Evolutionary conservation across 2,888 invertebrate species (phyloP), one percentile per base, ranked within the genome.

Genomic region (Mechanitis mazaeus): DNA sequence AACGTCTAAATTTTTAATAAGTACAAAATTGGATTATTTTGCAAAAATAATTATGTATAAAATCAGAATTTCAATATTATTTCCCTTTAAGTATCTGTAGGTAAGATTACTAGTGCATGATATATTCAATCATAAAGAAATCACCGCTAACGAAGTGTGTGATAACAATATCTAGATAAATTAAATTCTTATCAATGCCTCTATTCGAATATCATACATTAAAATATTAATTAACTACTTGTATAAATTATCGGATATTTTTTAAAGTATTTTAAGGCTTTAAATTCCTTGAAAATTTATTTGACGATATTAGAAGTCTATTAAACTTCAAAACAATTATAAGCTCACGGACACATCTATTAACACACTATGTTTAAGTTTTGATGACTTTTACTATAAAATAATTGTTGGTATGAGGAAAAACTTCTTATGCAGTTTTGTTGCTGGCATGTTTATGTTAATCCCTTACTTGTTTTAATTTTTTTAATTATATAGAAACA

Each of bases 121-220:
- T 72, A 70, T 70, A 64, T 66, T 46, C 65, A 70, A 73, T 73
- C 74, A 74, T 76, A 74, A 72, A 71, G 74, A 78, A 83, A 81
- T 84, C 81, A 81, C 76, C 71, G 78, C 79, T 67, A 66, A 67
- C 65, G 68, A 69, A 71, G 68, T 60, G 67, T 58, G 59, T 58
- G 79, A 80, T 81, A 79, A 75, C 68, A 69, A 66, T 69, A 71
- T 73, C 71, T 67, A 69, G 71, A 69, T 72, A 73, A 71, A 71
- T 72, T 71, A 68, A 69, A 69, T 63, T 63, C 55, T 80, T 81
- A 84, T 84, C 81, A 68, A 63, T 69, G 71, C 72, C 69, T 72
- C 74, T 71, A 72, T 72, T 74, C 63, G 67, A 58, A 74, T 79
- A 78, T 79, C 6, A 35, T 35, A 20, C 76, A 69, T 79, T 20